Evolutionary conservation across 2,113 vertebrate genomes (phyloP).

Genomic region (Pithys albifrons): DNA sequence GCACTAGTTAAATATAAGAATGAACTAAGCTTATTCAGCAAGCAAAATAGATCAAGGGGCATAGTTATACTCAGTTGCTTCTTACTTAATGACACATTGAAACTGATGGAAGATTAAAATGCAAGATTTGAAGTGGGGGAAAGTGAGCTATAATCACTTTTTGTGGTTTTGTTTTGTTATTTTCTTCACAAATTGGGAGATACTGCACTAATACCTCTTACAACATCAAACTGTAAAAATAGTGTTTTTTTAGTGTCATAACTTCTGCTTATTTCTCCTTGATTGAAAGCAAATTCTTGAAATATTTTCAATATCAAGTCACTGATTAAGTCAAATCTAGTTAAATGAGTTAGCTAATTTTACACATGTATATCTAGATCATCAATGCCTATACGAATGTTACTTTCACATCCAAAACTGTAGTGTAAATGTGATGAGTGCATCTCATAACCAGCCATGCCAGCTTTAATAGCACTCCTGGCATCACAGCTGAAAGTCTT

Average conservation of each 20-base stretch:
- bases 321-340: not conserved
- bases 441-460: not conserved
- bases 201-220: not conserved
- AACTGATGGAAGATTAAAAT: not conserved
- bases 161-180: not conserved
- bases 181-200: not conserved
- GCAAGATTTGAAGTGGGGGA: rapidly evolving
- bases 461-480: not conserved
- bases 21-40: not conserved
- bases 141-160: not conserved
- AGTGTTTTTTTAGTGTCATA: not conserved
- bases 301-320: not conserved
- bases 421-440: not conserved
- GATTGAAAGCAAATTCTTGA: not conserved
- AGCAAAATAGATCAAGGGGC: not conserved
- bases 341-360: not conserved
- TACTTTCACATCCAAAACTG: not conserved
- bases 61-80: not conserved
- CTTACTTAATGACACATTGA: not conserved
- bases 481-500: not conserved
- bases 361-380: not conserved
- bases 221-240: not conserved
- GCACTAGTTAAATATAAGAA: not conserved
- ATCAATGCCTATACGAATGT: not conserved
- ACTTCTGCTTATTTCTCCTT: not conserved